These are phyloP conservation scores for Isurus oxyrinchus DNA, from an alignment of 2,113 vertebrate species.

Conservation along the genomic window DNA sequence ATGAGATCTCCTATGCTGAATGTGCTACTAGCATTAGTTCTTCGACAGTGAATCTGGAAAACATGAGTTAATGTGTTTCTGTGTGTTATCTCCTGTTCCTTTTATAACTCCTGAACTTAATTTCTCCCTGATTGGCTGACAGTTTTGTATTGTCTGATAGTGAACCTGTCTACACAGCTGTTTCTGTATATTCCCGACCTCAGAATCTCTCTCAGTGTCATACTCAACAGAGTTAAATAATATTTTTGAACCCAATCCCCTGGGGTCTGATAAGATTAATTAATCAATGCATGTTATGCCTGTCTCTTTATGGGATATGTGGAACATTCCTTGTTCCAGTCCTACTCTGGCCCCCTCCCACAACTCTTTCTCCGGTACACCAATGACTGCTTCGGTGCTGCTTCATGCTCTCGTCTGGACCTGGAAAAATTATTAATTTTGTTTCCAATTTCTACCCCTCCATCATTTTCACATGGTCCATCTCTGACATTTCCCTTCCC, in stretches of 20 bases:
- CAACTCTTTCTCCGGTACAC: too few relatives aligned
- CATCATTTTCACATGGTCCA: too few relatives aligned
- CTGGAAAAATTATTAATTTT: too few relatives aligned
- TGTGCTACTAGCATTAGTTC: background rate
- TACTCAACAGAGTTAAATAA: background rate
- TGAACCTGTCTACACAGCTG: background rate
- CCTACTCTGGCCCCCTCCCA: too few relatives aligned
- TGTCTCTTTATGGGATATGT: too few relatives aligned
- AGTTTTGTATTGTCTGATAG: too few relatives aligned
- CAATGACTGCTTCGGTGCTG: too few relatives aligned
- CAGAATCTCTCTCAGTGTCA: background rate
- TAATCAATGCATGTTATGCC: too few relatives aligned
- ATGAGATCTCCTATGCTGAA: background rate
- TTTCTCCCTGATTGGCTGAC: background rate
- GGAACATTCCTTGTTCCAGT: too few relatives aligned
- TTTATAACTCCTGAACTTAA: background rate
- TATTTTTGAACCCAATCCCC: background rate
- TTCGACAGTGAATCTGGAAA: background rate
- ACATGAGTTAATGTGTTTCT: background rate
- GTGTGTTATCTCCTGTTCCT: background rate
- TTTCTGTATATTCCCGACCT: background rate
- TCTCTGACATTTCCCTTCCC: too few relatives aligned
- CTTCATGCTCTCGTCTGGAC: too few relatives aligned
- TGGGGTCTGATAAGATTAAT: background rate
- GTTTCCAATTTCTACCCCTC: too few relatives aligned